A percentile compares a stretch with the other conserved stretches of the same genome.
Evolutionary conservation across 2,888 invertebrate genomes (phyloP).

Genomic region (Anthrax anthrax): DNA sequence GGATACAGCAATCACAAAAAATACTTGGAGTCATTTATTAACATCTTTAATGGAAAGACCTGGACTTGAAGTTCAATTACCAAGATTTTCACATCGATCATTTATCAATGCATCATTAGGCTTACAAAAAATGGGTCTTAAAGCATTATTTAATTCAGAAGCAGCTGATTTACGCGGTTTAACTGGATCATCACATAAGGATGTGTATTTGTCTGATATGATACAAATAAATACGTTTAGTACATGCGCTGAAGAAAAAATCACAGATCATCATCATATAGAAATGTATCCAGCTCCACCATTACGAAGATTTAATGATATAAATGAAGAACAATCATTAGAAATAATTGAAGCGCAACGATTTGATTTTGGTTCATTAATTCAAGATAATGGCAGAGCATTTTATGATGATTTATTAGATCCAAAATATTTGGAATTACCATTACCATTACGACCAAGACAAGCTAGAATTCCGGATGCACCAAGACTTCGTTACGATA

Average conservation of each 20-base stretch:
- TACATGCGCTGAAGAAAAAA: conserved; percentile 61
- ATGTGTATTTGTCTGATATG: conserved; percentile 70
- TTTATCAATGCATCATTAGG: conserved; percentile 67
- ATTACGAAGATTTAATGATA: conserved; percentile 37
- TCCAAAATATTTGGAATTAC: conserved; percentile 40
- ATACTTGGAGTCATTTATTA: conserved; percentile 58
- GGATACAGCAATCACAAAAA: conserved; percentile 49
- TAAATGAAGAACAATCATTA: conserved; percentile 17
- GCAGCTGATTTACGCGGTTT: conserved; percentile 71
- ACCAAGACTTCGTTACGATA: conserved; percentile 66
- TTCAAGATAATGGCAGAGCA: conserved; percentile 49
- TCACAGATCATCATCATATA: conserved; percentile 60
- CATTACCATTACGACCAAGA: conserved; percentile 52
- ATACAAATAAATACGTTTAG: conserved; percentile 71
- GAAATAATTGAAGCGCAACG: conserved; percentile 15
- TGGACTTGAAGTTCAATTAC: conserved; percentile 68
- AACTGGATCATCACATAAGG: conserved; percentile 60
- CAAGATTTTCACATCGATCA: conserved; percentile 69
- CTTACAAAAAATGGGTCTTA: conserved; percentile 65
- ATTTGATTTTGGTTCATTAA: conserved; percentile 28
- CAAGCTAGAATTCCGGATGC: conserved; percentile 56
- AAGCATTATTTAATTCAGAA: conserved; percentile 58
- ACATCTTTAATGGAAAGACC: conserved; percentile 59
- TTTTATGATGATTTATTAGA: conserved; percentile 51
- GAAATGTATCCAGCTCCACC: conserved; percentile 68